A percentile compares a stretch with the other conserved stretches of the same genome.
Conservation (phyloP, 92 coral and sea anemone species). For the Zoanthus gigantus region DNA sequence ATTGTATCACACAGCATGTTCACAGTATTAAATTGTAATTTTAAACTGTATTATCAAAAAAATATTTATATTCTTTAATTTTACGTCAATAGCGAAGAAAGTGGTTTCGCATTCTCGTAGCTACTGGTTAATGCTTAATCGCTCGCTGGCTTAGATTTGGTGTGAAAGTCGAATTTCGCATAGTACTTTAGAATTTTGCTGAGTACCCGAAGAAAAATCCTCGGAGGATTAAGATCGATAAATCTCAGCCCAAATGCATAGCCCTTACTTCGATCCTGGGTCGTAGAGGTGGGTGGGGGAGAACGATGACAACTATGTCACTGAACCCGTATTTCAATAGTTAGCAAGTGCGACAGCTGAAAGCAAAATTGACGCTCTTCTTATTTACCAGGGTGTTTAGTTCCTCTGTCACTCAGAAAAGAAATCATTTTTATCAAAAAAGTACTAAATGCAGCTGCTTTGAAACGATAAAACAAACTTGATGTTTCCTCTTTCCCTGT, state of each 20-base stretch:
- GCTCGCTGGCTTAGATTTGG: background rate
- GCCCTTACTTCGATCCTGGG: background rate
- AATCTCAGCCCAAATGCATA: conserved; percentile 7
- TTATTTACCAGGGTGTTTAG: conserved; percentile 17
- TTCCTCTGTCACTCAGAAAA: conserved; percentile 15
- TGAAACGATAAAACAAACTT: conserved; percentile 9
- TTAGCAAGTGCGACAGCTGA: conserved; percentile 23
- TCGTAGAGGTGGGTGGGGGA: background rate
- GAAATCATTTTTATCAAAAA: background rate
- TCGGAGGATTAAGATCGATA: background rate
- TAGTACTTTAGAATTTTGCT: background rate
- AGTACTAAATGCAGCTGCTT: conserved; percentile 9
- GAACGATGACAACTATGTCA: conserved; percentile 12
- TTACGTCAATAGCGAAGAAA: conserved; percentile 12
- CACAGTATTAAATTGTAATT: background rate
- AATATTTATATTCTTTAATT: background rate
- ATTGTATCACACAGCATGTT: background rate
- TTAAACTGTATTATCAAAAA: conserved; percentile 1
- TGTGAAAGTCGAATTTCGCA: background rate
- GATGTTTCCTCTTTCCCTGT: conserved; percentile 15
- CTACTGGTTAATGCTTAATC: background rate
- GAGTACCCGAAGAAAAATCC: background rate
- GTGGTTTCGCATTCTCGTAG: conserved; percentile 12
- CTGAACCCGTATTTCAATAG: background rate
- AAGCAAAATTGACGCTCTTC: conserved; percentile 6